Percentiles rank a stretch among this genome's conserved stretches.
These are phyloP conservation scores for Masnerella sp. DNA, from an alignment of 2,888 invertebrate genomes.

Conservation along the genomic window DNA sequence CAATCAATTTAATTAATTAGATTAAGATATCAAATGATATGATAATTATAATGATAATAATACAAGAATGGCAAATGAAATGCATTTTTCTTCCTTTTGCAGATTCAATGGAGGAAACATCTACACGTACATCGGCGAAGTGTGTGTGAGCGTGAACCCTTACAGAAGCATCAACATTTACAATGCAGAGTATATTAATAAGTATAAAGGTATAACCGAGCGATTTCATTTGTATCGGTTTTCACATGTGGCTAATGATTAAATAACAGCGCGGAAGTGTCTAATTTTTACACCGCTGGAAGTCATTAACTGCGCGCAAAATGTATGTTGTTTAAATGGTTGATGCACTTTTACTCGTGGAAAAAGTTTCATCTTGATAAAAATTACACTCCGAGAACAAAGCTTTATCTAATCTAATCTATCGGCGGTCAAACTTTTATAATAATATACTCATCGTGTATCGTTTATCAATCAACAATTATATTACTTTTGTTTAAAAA, in stretches of 20 bases:
- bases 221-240: too few species aligned
- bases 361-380: constrained; percentile 53
- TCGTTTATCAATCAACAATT: constrained; percentile 38
- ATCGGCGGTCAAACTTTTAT: constrained; percentile 28
- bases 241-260: constrained; percentile 3
- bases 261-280: constrained; percentile 27
- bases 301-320: constrained; percentile 28
- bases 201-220: constrained; percentile 86
- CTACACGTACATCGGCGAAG: constrained; percentile 99
- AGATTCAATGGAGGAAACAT: constrained; percentile 94
- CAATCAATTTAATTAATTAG: too few species aligned
- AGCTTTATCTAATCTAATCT: constrained; percentile 49
- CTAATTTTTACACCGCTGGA: constrained; percentile 17
- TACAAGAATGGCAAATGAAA: too few species aligned
- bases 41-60: too few species aligned
- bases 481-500: too few species aligned
- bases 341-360: constrained; percentile 36
- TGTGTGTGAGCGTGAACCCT: constrained; percentile 98
- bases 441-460: constrained; percentile 9
- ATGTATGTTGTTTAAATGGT: constrained; percentile 24
- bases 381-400: constrained; percentile 15
- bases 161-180: constrained; percentile 96
- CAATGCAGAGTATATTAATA: constrained; percentile 89
- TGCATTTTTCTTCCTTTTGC: too few species aligned
- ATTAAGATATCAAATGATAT: too few species aligned